A percentile compares a stretch with the other conserved stretches of the same genome.
These are phyloP conservation scores for Gallinago solitaria DNA, from an alignment of 2,797 vertebrate species.

Conservation along the genomic window DNA sequence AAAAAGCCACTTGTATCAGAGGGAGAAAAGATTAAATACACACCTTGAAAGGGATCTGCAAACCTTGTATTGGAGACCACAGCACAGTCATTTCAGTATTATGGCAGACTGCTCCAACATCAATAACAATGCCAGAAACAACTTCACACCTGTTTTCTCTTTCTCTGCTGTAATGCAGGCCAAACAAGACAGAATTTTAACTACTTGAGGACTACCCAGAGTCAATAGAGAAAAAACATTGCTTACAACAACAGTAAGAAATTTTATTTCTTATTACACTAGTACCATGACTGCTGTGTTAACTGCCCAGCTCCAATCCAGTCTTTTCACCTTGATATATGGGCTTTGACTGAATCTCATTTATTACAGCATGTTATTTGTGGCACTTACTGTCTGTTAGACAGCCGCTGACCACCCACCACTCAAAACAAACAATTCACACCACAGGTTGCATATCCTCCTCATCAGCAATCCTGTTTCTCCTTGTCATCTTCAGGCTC, in stretches of 20 bases:
- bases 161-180: background rate
- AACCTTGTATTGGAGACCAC: background rate
- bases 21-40: background rate
- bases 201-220: background rate
- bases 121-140: background rate
- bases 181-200: background rate
- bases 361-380: background rate
- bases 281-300: background rate
- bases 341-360: accelerated
- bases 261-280: background rate
- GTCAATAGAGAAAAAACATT: too few species aligned
- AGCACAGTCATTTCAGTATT: too few species aligned
- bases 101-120: background rate
- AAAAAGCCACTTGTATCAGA: background rate
- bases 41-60: background rate
- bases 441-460: background rate
- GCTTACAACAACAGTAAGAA: background rate
- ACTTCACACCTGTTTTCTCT: background rate
- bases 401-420: too few species aligned
- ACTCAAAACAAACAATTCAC: background rate
- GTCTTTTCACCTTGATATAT: background rate
- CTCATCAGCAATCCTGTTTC: background rate
- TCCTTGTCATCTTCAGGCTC: background rate
- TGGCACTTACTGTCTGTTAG: accelerated
- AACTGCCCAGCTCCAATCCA: background rate